Conservation (phyloP, 2,113 vertebrate species). For the Cacatua alba region DNA sequence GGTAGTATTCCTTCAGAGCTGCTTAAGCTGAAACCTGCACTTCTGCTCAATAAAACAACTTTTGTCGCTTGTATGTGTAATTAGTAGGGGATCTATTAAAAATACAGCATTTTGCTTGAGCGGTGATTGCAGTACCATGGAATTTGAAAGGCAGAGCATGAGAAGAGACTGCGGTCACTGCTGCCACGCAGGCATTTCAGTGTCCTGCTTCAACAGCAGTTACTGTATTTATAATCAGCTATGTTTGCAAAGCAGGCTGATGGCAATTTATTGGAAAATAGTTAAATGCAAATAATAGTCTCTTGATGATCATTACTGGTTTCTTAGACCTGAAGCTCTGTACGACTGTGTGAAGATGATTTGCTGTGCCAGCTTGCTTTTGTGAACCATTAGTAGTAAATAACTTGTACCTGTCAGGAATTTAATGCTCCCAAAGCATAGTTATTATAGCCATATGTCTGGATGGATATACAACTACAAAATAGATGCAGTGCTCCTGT, state of each 20-base stretch:
- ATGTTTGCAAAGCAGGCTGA: not conserved
- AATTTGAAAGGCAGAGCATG: not conserved
- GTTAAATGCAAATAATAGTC: not conserved
- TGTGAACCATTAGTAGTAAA: constrained; percentile 1
- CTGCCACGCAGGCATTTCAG: not conserved
- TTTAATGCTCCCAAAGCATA: not conserved
- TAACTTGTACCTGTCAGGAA: constrained; percentile 28
- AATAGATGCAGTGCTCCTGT: not conserved
- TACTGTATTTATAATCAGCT: not conserved
- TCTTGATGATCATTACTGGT: not conserved
- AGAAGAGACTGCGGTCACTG: not conserved
- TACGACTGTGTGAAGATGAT: not conserved
- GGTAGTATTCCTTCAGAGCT: not conserved
- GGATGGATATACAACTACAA: not conserved
- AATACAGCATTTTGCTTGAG: not conserved
- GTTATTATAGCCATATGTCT: not conserved
- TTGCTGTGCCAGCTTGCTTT: constrained; percentile 20
- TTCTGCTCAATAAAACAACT: not conserved
- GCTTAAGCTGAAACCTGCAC: not conserved
- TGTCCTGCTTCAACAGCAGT: not conserved
- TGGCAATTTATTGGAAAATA: not conserved
- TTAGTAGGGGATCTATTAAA: not conserved
- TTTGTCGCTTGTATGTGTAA: not conserved
- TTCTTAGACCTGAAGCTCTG: constrained; percentile 1
- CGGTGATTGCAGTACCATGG: not conserved